Evolutionary conservation across 2,113 vertebrate species (phyloP).

Genomic region (Callopanchax toddi): DNA sequence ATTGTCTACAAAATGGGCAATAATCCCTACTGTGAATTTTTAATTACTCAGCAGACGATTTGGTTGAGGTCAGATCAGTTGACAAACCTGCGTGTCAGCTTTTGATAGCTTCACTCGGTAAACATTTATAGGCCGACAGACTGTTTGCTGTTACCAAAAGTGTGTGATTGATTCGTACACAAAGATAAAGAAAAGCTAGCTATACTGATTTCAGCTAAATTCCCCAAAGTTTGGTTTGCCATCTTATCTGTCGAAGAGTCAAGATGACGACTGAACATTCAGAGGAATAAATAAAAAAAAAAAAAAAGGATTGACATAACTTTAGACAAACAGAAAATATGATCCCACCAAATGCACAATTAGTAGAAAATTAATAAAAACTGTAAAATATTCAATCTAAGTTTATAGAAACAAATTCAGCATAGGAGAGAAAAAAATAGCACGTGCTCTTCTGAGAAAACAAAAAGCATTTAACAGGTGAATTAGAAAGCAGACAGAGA

Average conservation of each 20-base stretch:
- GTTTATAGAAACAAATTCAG: constrained; percentile 35
- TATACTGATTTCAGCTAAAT: constrained; percentile 54
- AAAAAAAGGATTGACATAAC: constrained; percentile 30
- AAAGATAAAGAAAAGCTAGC: constrained; percentile 58
- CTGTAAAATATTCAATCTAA: constrained; percentile 42
- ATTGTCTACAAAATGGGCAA: constrained; percentile 24
- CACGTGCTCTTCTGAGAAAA: constrained; percentile 28
- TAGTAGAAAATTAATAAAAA: constrained; percentile 50
- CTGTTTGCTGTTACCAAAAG: constrained; percentile 17
- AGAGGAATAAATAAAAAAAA: constrained; percentile 32
- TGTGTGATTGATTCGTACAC: constrained; percentile 23
- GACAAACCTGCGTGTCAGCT: constrained; percentile 17
- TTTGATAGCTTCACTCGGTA: constrained; percentile 19
- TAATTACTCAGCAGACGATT: constrained; percentile 29
- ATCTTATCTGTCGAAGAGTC: constrained; percentile 40
- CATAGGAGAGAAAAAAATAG: constrained; percentile 29
- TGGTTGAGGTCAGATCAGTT: constrained; percentile 41
- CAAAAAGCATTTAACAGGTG: constrained; percentile 50
- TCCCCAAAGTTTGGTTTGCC: constrained; percentile 50
- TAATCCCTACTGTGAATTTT: constrained; percentile 23
- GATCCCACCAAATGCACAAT: constrained; percentile 47
- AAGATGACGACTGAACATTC: constrained; percentile 53
- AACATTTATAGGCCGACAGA: constrained; percentile 40
- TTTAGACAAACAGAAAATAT: constrained; percentile 40
- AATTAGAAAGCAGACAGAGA: constrained; percentile 37